Percentiles rank a stretch among this genome's conserved stretches.
Evolutionary conservation across 2,113 vertebrate species (phyloP).

Genomic region (Acinonyx jubatus): DNA sequence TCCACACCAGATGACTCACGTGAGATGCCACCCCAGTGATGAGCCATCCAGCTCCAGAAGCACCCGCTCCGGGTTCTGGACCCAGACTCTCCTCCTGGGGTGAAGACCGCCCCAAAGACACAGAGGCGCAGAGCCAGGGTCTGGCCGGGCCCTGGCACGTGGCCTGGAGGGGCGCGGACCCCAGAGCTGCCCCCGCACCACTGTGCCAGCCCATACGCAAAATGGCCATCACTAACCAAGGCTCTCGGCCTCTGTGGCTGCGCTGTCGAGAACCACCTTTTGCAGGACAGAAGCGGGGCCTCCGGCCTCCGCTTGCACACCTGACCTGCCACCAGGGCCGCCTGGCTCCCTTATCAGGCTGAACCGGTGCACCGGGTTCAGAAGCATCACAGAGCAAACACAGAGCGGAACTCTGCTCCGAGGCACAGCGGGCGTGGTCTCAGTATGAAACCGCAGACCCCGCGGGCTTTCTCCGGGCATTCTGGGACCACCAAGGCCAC

Average conservation of each 20-base stretch:
- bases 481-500: rapidly evolving
- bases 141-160: not conserved
- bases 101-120: rapidly evolving
- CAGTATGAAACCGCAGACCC: rapidly evolving
- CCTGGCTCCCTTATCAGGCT: not conserved
- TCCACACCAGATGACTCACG: rapidly evolving
- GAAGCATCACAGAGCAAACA: rapidly evolving
- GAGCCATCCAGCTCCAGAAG: not conserved
- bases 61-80: not conserved
- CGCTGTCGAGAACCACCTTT: rapidly evolving
- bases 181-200: rapidly evolving
- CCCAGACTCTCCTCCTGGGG: not conserved
- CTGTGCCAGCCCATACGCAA: rapidly evolving
- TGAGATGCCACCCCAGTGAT: rapidly evolving
- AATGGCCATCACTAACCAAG: rapidly evolving
- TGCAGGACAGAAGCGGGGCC: rapidly evolving
- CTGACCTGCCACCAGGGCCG: rapidly evolving
- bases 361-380: rapidly evolving
- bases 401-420: rapidly evolving
- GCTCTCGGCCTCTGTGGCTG: not conserved
- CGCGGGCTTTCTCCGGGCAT: rapidly evolving
- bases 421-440: not conserved
- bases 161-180: not conserved
- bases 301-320: not conserved
- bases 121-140: rapidly evolving